phyloP scores from a whole-genome alignment of 2,888 invertebrate genomes.

The Drosophila demipolita region DNA sequence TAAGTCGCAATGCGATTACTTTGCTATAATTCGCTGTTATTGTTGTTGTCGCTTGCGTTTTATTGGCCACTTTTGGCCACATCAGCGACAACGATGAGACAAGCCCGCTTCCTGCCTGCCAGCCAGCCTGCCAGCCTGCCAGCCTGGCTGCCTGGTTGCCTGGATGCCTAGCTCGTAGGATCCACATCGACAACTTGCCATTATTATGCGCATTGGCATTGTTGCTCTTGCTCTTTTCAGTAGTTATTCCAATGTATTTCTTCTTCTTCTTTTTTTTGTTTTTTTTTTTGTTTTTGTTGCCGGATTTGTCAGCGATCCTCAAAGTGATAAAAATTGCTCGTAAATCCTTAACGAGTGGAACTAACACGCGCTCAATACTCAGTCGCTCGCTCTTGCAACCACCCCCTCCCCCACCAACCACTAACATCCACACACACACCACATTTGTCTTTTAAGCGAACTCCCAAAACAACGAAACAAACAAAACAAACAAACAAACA shows the following conservation, averaged over 20 bases:
- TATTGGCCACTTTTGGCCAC: slow-evolving; percentile 83
- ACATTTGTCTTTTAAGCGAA: slow-evolving; percentile 77
- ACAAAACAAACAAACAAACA: slow-evolving; percentile 12
- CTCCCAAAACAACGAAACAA: slow-evolving; percentile 59
- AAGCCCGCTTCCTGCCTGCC: slow-evolving; percentile 76
- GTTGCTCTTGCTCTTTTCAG: slow-evolving; percentile 40
- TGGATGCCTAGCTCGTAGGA: slow-evolving; percentile 31
- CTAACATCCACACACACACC: slow-evolving; percentile 48
- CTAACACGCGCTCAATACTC: slow-evolving; percentile 74
- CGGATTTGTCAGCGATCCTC: slow-evolving; percentile 85
- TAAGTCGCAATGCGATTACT: slow-evolving; percentile 75
- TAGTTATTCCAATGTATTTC: slow-evolving; percentile 26
- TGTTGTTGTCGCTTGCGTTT: slow-evolving; percentile 65
- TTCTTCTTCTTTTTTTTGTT: neutral
- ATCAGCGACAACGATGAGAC: slow-evolving; percentile 82
- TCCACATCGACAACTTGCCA: slow-evolving; percentile 71
- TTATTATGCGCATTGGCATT: slow-evolving; percentile 79
- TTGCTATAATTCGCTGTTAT: slow-evolving; percentile 79
- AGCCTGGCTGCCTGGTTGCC: neutral
- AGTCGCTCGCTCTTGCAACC: slow-evolving; percentile 11
- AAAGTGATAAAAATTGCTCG: slow-evolving; percentile 85
- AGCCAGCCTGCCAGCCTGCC: slow-evolving; percentile 68
- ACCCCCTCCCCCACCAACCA: slow-evolving; percentile 4
- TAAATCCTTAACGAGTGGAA: slow-evolving; percentile 85
- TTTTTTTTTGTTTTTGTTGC: slow-evolving; percentile 59